Base-by-base conservation (phyloP, 1,140 invertebrate species). In the Colletes latitarsis region DNA sequence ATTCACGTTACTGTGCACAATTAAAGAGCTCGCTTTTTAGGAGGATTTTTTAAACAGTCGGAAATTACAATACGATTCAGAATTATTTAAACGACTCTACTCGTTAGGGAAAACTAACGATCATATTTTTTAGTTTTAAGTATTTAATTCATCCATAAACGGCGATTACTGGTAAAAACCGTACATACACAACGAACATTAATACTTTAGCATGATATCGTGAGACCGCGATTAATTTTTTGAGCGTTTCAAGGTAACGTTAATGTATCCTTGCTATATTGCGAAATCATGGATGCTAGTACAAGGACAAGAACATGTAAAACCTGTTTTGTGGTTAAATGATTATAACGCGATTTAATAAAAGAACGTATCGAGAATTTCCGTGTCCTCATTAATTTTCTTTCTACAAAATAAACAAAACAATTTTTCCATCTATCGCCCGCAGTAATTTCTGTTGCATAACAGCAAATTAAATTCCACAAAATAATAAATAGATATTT, bases 241-340 rank as follows among this genome's bases (percentile, higher is more conserved):
- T 17, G 30, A 9, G 6, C 14, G 12, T 21, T n/a, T 60, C 53
- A 43, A 58, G 55, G 41, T 14, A 39, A 73, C 49, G 9, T 49
- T 46, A 73, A 21, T 17, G 6, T 4, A 46, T 21, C 41, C 60
- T 73, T 49, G 4, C 49, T 17, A 49, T 17, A n/a, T 39, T 6
- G 4, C 41, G 15, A 73, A 57, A 73, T 19, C 12, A 12, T 14
- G 21, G 57, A 62, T 14, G n/a, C 6, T 49, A 17, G 4, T 30
- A 41, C 70, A 49, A 73, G 70, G 70, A 73, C 57, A 73, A 8
- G 43, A 62, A 49, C 70, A 15, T 21, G 70, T n/a, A 21, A 62
- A 62, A 73, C 70, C 43, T 41, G 71, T 73, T 62, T n/a, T n/a
- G 19, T 41, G 57, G 41, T 62, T 49, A 73, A 70, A 73, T 49